Conservation (phyloP, 2,888 invertebrate genomes). For the Pristionchus arcanus region DNA sequence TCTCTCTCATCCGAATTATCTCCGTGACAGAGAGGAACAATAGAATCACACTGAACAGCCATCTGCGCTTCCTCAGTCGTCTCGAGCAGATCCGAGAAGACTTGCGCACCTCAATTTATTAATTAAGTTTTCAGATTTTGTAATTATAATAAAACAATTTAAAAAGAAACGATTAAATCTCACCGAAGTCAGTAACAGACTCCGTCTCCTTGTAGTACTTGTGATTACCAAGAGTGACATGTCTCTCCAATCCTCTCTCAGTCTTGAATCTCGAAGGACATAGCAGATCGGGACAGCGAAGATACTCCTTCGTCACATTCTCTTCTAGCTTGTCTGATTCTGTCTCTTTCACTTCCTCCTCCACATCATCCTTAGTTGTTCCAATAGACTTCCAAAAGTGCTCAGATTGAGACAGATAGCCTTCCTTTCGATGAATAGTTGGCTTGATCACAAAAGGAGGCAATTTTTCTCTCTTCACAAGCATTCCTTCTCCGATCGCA, state of each 20-base stretch:
- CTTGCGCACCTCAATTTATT: neutral
- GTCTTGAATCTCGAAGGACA: neutral
- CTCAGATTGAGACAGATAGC: neutral
- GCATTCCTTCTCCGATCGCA: neutral
- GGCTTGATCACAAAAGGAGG: neutral
- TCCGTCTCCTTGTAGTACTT: neutral
- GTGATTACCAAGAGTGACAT: neutral
- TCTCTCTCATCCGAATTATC: neutral
- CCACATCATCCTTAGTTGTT: neutral
- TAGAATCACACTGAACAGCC: neutral
- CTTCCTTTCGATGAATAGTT: neutral
- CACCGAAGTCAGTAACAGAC: neutral
- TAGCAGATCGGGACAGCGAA: neutral
- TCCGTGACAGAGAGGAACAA: neutral
- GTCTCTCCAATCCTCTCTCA: neutral
- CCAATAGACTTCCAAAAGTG: neutral
- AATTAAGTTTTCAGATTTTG: too few species aligned
- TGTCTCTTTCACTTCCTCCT: neutral
- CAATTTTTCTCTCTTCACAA: neutral
- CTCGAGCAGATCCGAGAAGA: neutral
- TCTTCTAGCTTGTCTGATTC: neutral
- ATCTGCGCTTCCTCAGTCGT: neutral
- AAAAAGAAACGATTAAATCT: too few species aligned
- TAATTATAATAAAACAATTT: too few species aligned
- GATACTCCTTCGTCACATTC: neutral